Percentiles rank a stretch among this genome's conserved stretches.
Conservation (phyloP, 1,140 invertebrate species). For the Thaumatotibia leucotreta region DNA sequence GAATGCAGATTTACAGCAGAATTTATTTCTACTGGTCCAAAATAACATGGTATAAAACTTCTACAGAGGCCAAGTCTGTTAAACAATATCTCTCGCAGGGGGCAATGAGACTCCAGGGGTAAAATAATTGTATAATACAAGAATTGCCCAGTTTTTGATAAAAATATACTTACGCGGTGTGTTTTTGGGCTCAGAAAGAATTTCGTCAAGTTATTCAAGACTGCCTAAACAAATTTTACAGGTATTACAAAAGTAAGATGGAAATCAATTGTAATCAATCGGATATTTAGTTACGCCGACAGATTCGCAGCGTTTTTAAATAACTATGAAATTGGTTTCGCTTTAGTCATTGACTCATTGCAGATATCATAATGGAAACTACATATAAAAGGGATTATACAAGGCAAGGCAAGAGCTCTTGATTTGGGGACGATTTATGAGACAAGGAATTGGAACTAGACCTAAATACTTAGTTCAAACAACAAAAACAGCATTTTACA, state of each 20-base stretch:
- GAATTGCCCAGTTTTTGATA: no score
- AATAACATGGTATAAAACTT: no score
- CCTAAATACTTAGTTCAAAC: neutral
- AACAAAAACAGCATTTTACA: neutral
- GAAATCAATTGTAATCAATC: conserved; percentile 4
- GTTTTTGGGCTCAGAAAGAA: no score
- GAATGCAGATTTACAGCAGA: neutral
- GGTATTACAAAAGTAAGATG: neutral
- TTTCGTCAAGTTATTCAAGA: neutral
- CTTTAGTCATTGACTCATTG: neutral
- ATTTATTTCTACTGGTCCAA: neutral
- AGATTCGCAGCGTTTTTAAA: neutral
- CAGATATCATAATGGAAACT: neutral
- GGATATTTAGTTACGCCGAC: neutral
- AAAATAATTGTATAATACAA: no score
- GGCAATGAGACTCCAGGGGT: no score
- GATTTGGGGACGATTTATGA: no score
- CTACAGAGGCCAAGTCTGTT: no score
- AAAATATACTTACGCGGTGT: no score
- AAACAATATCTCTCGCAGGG: no score
- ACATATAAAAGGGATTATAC: no score
- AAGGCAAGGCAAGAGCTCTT: no score
- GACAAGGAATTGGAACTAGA: no score
- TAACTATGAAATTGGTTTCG: conserved; percentile 1
- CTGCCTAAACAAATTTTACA: neutral